These are phyloP conservation scores for Ophioderma brevispina DNA, from an alignment of 35 echinoderm and acorn worm species.

Conservation along the genomic window DNA sequence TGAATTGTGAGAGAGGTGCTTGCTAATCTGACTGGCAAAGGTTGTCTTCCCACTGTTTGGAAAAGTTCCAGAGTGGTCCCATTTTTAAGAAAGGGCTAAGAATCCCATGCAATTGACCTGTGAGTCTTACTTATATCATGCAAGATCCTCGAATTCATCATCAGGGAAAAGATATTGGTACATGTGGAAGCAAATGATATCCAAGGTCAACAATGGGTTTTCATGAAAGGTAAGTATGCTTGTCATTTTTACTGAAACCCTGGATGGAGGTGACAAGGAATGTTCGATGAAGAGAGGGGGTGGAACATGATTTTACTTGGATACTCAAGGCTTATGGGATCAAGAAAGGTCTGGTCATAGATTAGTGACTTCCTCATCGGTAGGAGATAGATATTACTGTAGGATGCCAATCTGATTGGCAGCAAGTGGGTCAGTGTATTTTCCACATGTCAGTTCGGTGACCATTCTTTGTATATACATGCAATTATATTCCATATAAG, in stretches of 20 bases:
- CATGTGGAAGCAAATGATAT: too few relatives aligned
- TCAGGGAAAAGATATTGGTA: too few relatives aligned
- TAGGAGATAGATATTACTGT: neutral
- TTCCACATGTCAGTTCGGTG: neutral
- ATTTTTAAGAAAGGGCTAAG: neutral
- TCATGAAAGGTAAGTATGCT: neutral
- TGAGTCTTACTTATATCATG: neutral
- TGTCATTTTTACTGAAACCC: neutral
- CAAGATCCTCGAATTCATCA: too few relatives aligned
- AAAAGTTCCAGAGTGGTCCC: neutral
- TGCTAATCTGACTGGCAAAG: too few relatives aligned
- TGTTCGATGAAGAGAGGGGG: neutral
- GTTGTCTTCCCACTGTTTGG: neutral
- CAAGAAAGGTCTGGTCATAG: neutral
- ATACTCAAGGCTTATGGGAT: neutral
- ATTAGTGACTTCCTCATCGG: neutral
- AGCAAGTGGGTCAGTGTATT: neutral
- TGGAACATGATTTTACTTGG: neutral
- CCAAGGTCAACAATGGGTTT: neutral
- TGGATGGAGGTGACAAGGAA: neutral
- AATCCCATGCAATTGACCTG: neutral
- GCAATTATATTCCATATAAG: neutral
- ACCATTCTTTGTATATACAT: neutral
- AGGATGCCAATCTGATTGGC: slow-evolving; percentile 15
- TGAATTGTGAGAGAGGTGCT: too few relatives aligned